Base-by-base conservation (phyloP, 1,140 invertebrate species). In the Ceratosolen solmsi region DNA sequence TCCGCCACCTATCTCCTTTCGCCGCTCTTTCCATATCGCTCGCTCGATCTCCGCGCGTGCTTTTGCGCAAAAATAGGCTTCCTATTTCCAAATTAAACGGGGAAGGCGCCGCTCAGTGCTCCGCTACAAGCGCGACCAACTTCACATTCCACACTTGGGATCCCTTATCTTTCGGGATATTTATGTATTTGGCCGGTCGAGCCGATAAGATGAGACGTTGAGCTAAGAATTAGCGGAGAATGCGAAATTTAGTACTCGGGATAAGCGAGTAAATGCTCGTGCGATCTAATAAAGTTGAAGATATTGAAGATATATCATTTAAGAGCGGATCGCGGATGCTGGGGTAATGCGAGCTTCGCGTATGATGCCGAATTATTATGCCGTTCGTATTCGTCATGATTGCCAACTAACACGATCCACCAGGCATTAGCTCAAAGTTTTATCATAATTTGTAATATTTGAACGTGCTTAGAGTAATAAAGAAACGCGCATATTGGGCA, bases 1-100 rank as follows among this genome's bases (percentile, higher is more conserved):
- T 85, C 83, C 68, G 73, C 82, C 84, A 87, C 83, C 83, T 84
- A 83, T 86, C 85, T 82, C 68, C 76, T 63, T 84, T n/a, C n/a
- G 74, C 73, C 70, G 22, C 46, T 30, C 38, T 80, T 83, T 81
- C 82, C 58, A 60, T 81, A 70, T 80, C 80, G 49, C 27, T 63
- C 56, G 58, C 74, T 56, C 27, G 25, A 79, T 79, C 71, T 79
- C 58, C 33, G 27, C n/a, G 30, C 17, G 20, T 38, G 25, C 13
- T 49, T 49, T 46, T 20, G 27, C 46, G 49, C 15, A n/a, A 54
- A 54, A 33, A 33, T 15, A 51, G 46, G 25, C 15, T 30, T 51
- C 22, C 27, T 27, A n/a, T 72, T 72, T 46, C 1, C 20, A 73
- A 73, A 54, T 73, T 25, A 73, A 56, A 73, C 30, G 11, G 25